Conservation (phyloP, 2,888 invertebrate genomes). For the Oligia strigilis region DNA sequence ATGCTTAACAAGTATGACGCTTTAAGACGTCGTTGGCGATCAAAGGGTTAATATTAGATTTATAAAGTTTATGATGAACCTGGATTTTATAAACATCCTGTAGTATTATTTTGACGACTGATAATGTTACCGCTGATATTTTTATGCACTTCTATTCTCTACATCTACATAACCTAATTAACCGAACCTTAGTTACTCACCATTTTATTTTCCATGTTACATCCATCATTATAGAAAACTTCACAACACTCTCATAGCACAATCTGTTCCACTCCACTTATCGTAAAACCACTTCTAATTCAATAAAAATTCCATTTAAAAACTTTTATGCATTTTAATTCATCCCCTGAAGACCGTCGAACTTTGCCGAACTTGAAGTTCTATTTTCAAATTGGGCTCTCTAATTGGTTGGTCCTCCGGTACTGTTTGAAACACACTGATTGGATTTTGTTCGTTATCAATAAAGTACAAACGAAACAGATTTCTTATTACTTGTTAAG, state of each 20-base stretch:
- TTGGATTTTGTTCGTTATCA: conserved; percentile 44
- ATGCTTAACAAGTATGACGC: too few species aligned
- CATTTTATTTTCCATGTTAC: conserved; percentile 52
- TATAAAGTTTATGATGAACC: neutral
- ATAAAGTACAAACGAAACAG: conserved; percentile 35
- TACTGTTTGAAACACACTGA: conserved; percentile 47
- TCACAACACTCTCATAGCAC: conserved; percentile 31
- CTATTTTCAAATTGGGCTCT: conserved; percentile 55
- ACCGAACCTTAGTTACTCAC: conserved; percentile 18
- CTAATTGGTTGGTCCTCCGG: conserved; percentile 59
- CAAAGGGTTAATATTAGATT: too few species aligned
- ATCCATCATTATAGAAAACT: conserved; percentile 52
- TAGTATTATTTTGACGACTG: neutral
- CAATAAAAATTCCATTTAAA: conserved; percentile 42
- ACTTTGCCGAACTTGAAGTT: conserved; percentile 52
- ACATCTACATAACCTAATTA: neutral
- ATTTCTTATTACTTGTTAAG: conserved; percentile 36
- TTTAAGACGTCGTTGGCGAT: too few species aligned
- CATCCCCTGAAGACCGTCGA: conserved; percentile 41
- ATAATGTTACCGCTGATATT: neutral
- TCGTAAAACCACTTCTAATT: conserved; percentile 45
- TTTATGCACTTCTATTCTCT: neutral
- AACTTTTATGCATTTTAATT: conserved; percentile 55
- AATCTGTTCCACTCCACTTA: conserved; percentile 24
- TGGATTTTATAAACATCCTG: neutral